Percentiles rank a stretch among this genome's conserved stretches.
Evolutionary conservation across 1,140 invertebrate genomes (phyloP).

Genomic region (Dreissena rostriformis): DNA sequence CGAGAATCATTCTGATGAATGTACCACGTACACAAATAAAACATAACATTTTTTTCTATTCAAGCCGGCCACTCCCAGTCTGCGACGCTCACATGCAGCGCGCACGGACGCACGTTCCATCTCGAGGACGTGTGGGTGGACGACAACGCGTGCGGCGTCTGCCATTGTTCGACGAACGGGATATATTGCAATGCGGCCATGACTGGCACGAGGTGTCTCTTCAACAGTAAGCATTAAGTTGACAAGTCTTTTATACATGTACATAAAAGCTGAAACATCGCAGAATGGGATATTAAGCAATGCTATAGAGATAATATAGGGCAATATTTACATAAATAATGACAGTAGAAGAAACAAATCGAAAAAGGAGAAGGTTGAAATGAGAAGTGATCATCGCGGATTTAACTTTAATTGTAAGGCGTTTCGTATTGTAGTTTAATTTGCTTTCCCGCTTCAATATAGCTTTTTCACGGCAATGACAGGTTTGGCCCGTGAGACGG

Average conservation of each 20-base stretch:
- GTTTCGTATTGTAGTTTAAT: not conserved
- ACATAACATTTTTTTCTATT: no score
- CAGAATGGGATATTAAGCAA: not conserved
- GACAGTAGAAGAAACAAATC: not conserved
- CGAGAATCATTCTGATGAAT: no score
- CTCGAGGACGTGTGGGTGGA: conserved; percentile 33
- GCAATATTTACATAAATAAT: not conserved
- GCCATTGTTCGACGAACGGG: conserved; percentile 24
- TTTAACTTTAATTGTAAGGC: not conserved
- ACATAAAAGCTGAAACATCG: not conserved
- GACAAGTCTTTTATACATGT: not conserved
- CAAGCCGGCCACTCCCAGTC: no score
- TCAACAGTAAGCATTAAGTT: conserved; percentile 10
- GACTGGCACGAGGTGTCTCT: conserved; percentile 10
- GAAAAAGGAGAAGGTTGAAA: not conserved
- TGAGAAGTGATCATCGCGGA: not conserved
- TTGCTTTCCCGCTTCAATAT: no score
- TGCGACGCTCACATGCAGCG: not conserved
- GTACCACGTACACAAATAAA: no score
- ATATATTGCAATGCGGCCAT: not conserved
- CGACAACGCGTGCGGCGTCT: conserved; percentile 21
- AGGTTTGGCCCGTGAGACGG: no score
- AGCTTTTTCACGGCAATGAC: no score
- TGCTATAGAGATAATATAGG: not conserved
- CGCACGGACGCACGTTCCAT: not conserved